Evolutionary conservation across 2,113 vertebrate species (phyloP).

Genomic region (Hypanus sabinus): DNA sequence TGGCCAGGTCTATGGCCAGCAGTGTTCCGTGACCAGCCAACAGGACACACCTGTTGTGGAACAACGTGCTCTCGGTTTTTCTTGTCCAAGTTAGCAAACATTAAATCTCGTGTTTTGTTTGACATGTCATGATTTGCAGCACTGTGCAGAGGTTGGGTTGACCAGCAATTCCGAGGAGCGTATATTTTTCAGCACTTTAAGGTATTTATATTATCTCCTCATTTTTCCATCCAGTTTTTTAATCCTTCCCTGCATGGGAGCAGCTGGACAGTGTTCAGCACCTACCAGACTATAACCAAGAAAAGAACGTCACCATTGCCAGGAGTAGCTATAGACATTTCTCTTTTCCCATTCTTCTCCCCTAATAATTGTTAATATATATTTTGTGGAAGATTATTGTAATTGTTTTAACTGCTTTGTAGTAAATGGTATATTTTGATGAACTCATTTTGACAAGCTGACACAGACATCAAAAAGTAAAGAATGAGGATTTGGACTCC

Average conservation of each 20-base stretch:
- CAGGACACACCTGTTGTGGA: slow-evolving; percentile 31
- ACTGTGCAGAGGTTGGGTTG: neutral
- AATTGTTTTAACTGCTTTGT: neutral
- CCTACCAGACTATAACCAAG: neutral
- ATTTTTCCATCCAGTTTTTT: neutral
- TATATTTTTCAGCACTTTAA: neutral
- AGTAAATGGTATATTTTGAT: neutral
- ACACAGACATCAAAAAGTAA: neutral
- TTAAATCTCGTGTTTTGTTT: neutral
- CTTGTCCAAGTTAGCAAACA: slow-evolving; percentile 4
- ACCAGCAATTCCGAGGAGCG: neutral
- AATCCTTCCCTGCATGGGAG: neutral
- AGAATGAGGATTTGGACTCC: neutral
- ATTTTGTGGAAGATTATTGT: neutral
- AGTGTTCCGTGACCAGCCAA: neutral
- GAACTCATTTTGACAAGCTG: neutral
- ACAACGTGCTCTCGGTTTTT: neutral
- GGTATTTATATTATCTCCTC: neutral
- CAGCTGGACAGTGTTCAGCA: neutral
- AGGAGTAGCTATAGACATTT: neutral
- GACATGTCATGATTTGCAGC: neutral
- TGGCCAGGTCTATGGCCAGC: neutral
- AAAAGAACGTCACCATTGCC: neutral
- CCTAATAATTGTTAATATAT: neutral
- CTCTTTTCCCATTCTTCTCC: neutral